A percentile compares a stretch with the other conserved stretches of the same genome.
Conservation (phyloP, 2,888 invertebrate genomes). For the Sarcophaga variegata region DNA sequence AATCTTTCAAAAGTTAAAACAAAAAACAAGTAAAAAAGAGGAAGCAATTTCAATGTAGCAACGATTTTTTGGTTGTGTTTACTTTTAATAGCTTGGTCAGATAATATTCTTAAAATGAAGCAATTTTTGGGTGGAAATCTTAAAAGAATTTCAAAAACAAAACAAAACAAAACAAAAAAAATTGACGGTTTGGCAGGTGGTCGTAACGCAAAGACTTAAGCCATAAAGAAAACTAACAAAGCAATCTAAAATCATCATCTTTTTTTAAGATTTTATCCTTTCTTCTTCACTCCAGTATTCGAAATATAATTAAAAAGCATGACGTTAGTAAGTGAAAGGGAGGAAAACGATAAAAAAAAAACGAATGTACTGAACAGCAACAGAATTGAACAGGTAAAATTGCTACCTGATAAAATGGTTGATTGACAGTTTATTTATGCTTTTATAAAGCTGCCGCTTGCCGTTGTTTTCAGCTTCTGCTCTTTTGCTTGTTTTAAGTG, state of each 20-base stretch:
- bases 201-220: not conserved
- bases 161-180: not conserved
- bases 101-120: conserved; percentile 18
- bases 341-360: not conserved
- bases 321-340: conserved; percentile 5
- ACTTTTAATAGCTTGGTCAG: conserved; percentile 32
- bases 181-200: conserved; percentile 6
- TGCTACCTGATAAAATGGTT: not conserved
- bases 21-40: not conserved
- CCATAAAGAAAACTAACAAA: conserved; percentile 3
- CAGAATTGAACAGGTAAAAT: conserved; percentile 4
- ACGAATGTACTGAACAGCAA: not conserved
- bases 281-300: not conserved
- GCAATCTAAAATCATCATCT: conserved; percentile 22
- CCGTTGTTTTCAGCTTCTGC: no score
- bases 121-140: conserved; percentile 14
- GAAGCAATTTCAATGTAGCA: not conserved
- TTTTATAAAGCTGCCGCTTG: not conserved
- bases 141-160: not conserved
- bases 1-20: not conserved
- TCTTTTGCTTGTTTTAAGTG: no score
- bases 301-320: conserved; percentile 31
- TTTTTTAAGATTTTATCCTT: conserved; percentile 9
- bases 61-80: conserved; percentile 8
- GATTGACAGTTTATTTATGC: conserved; percentile 25